phyloP scores from a whole-genome alignment of 2,113 vertebrate species.

The Bubo blakistoni region DNA sequence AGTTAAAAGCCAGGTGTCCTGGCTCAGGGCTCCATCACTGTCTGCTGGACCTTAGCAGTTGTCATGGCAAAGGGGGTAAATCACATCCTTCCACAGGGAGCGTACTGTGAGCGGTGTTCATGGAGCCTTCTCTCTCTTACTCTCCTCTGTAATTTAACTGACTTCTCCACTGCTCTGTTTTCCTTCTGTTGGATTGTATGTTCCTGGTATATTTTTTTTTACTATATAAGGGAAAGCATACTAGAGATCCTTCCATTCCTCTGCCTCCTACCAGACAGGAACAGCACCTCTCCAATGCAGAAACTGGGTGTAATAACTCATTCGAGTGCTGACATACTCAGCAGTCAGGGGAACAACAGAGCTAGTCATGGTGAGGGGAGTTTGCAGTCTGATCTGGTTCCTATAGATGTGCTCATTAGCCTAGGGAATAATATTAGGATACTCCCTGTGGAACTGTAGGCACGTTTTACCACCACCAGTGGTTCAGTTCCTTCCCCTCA shows the following conservation, averaged over 20 bases:
- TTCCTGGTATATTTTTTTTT: slow-evolving; percentile 30
- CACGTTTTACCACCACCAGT: background rate
- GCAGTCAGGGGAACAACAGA: background rate
- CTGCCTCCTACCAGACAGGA: background rate
- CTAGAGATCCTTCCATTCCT: background rate
- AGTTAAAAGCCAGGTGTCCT: background rate
- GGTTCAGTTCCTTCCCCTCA: background rate
- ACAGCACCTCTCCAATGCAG: slow-evolving; percentile 34
- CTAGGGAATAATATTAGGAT: background rate
- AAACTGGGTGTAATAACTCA: background rate
- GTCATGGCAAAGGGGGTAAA: background rate
- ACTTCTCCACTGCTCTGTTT: background rate
- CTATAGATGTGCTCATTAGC: background rate
- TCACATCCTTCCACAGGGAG: accelerated
- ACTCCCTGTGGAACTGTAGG: background rate
- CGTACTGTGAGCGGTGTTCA: background rate
- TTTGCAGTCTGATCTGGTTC: background rate
- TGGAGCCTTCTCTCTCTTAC: background rate
- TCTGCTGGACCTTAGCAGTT: background rate
- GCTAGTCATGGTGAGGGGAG: background rate
- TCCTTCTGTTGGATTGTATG: background rate
- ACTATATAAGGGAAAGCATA: slow-evolving; percentile 47
- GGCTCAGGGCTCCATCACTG: background rate
- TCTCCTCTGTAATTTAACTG: background rate
- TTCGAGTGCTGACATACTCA: background rate